Percentiles rank a stretch among this genome's conserved stretches.
Conservation (phyloP, 2,113 vertebrate species). For the Catharus fuscescens region DNA sequence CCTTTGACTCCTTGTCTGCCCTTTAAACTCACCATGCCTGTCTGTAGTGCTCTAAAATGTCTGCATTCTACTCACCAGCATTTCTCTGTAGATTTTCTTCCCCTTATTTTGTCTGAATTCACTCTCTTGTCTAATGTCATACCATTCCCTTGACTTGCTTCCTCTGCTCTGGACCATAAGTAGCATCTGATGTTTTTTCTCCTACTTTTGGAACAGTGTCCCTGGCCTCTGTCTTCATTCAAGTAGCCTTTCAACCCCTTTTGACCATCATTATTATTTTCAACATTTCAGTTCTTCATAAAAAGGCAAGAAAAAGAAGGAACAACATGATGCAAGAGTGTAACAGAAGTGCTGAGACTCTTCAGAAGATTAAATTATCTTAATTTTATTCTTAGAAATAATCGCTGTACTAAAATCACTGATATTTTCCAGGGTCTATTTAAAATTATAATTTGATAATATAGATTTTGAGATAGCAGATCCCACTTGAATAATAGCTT, state of each 20-base stretch:
- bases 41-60: neutral
- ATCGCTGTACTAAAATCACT: neutral
- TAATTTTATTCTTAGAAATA: slow-evolving; percentile 10
- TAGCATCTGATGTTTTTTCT: neutral
- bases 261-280: neutral
- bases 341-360: neutral
- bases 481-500: neutral
- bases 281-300: neutral
- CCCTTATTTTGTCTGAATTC: neutral
- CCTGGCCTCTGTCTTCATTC: neutral
- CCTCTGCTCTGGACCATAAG: neutral
- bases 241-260: neutral
- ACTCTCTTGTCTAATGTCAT: neutral
- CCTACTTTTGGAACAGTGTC: neutral
- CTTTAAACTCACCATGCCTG: neutral
- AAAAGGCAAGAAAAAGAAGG: neutral
- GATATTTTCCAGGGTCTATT: neutral
- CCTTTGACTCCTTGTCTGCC: neutral
- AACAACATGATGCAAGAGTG: neutral
- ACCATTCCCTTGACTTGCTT: neutral
- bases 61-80: neutral
- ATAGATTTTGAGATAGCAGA: neutral
- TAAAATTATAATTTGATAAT: slow-evolving; percentile 7
- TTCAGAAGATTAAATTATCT: slow-evolving; percentile 22
- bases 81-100: neutral